Conservation (phyloP, 2,888 invertebrate genomes). For the Drosophila kambysellisi region DNA sequence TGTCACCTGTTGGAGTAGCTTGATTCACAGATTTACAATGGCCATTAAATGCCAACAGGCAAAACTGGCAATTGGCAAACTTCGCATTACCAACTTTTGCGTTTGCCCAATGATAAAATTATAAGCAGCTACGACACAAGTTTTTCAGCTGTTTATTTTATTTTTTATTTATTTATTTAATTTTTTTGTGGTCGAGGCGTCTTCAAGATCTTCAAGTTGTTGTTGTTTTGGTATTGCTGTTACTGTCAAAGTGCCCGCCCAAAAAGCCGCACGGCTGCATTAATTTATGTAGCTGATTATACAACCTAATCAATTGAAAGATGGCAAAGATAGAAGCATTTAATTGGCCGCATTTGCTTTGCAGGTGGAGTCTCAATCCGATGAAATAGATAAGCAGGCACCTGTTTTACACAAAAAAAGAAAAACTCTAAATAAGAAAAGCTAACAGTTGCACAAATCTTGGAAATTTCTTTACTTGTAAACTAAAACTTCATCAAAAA, state of each 20-base stretch:
- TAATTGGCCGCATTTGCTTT: slow-evolving; percentile 58
- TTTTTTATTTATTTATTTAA: too few relatives aligned
- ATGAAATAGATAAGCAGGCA: background rate
- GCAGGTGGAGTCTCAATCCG: slow-evolving; percentile 53
- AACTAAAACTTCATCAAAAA: background rate
- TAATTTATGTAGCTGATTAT: slow-evolving; percentile 70
- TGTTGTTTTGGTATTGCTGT: background rate
- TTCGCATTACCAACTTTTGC: slow-evolving; percentile 36
- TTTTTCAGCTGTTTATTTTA: slow-evolving; percentile 8
- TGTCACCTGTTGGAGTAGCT: slow-evolving; percentile 48
- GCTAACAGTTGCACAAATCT: background rate
- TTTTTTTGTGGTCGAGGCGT: slow-evolving; percentile 11
- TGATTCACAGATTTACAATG: slow-evolving; percentile 54
- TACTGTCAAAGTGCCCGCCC: slow-evolving; percentile 34
- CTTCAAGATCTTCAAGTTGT: background rate
- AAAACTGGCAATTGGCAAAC: slow-evolving; percentile 48
- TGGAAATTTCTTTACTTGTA: background rate
- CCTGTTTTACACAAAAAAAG: background rate
- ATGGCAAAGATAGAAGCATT: slow-evolving; percentile 41
- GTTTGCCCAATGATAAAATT: slow-evolving; percentile 61
- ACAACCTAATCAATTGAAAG: slow-evolving; percentile 60
- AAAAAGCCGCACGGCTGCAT: slow-evolving; percentile 45
- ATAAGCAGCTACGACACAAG: slow-evolving; percentile 35
- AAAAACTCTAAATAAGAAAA: background rate
- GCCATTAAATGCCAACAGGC: slow-evolving; percentile 63